Evolutionary conservation across 2,888 invertebrate genomes (phyloP).

Genomic region (Uropetala carovei): DNA sequence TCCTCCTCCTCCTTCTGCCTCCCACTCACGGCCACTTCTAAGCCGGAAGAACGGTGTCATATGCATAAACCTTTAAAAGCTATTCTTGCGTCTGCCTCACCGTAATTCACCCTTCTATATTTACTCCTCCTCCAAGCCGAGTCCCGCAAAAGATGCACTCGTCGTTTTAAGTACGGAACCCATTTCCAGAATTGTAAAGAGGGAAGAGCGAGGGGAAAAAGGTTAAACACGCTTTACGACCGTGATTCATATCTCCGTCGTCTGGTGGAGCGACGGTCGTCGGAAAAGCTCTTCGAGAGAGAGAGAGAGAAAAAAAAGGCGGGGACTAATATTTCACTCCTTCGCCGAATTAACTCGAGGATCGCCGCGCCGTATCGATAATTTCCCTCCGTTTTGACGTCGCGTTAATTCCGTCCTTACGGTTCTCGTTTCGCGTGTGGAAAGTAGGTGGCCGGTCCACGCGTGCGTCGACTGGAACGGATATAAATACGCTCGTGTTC

Average conservation of each 20-base stretch:
- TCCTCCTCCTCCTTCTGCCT: too few species aligned
- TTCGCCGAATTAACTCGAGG: background rate
- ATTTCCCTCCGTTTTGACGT: background rate
- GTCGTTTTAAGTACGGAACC: background rate
- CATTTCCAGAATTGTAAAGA: background rate
- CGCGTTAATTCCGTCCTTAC: background rate
- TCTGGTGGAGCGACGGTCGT: background rate
- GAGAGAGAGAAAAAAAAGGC: too few species aligned
- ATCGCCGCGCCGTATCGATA: background rate
- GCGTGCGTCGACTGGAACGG: background rate
- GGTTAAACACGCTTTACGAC: background rate
- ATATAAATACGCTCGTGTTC: background rate
- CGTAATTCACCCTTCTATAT: conserved; percentile 32
- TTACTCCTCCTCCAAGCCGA: background rate
- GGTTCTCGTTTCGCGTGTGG: background rate
- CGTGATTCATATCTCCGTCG: background rate
- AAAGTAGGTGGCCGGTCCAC: background rate
- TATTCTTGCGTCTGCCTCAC: background rate
- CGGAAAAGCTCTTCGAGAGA: background rate
- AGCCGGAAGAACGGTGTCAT: conserved; percentile 10
- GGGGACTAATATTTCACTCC: background rate
- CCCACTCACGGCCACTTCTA: background rate
- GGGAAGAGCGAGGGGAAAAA: too few species aligned
- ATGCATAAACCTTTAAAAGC: conserved; percentile 10
- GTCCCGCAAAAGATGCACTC: background rate